Conservation (phyloP, 2,113 vertebrate species). For the Cervus canadensis region DNA sequence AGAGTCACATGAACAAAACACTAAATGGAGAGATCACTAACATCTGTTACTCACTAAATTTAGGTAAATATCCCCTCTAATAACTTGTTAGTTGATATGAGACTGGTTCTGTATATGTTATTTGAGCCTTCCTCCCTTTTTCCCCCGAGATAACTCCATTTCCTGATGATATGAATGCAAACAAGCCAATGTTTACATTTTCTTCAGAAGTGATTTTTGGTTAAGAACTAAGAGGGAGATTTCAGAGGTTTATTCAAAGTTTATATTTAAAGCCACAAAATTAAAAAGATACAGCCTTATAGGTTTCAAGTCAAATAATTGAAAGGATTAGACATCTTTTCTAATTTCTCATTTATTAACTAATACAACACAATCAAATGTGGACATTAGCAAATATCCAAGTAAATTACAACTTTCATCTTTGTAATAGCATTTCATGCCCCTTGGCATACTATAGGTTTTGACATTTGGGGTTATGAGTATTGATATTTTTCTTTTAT, state of each 20-base stretch:
- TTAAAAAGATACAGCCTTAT: slow-evolving; percentile 2
- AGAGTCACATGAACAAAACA: not conserved
- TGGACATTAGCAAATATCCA: not conserved
- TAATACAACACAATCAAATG: not conserved
- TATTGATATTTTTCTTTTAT: not conserved
- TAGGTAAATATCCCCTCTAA: not conserved
- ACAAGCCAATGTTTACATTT: not conserved
- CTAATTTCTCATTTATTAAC: not conserved
- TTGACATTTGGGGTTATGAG: not conserved
- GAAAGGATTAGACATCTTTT: not conserved
- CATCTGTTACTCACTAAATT: not conserved
- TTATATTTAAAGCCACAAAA: not conserved
- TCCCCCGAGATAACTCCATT: not conserved
- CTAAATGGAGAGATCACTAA: not conserved
- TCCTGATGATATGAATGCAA: slow-evolving; percentile 33
- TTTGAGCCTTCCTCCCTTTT: not conserved
- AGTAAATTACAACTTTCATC: not conserved
- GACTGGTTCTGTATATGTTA: not conserved
- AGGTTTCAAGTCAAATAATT: not conserved
- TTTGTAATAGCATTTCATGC: not conserved
- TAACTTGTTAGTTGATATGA: not conserved
- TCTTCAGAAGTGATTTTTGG: not conserved
- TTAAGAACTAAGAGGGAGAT: not conserved
- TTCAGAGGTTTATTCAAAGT: not conserved
- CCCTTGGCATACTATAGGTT: not conserved